Evolutionary conservation across 2,888 invertebrate genomes (phyloP).

Genomic region (Mylabris sibirica): DNA sequence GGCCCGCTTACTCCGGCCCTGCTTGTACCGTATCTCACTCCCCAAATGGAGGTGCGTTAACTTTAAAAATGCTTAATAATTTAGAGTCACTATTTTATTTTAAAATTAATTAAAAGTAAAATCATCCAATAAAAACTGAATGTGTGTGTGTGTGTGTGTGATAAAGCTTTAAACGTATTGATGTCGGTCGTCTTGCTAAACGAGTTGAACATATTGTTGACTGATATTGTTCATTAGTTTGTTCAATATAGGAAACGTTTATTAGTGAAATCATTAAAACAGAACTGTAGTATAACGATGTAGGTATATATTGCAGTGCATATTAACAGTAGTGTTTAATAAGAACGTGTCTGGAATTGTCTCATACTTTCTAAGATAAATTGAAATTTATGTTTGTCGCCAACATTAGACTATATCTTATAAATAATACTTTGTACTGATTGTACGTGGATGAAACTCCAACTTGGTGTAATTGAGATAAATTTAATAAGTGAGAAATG

Average conservation of each 20-base stretch:
- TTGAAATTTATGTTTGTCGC: conserved; percentile 10
- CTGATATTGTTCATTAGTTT: neutral
- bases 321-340: conserved; percentile 2
- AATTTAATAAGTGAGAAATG: conserved; percentile 27
- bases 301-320: neutral
- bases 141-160: too few species aligned
- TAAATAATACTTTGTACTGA: conserved; percentile 24
- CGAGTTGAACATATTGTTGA: neutral
- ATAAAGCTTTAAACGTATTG: neutral
- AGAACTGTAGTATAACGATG: neutral
- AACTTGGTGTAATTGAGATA: conserved; percentile 26
- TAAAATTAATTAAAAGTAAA: too few species aligned
- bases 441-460: conserved; percentile 15
- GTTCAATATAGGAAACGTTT: neutral
- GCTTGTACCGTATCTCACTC: too few species aligned
- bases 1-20: too few species aligned
- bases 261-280: neutral
- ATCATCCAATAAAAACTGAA: too few species aligned
- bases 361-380: conserved; percentile 1
- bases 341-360: conserved; percentile 6
- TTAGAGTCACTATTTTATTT: too few species aligned
- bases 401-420: conserved; percentile 8
- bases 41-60: too few species aligned
- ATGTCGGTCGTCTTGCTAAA: neutral
- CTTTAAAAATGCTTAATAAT: too few species aligned